These are phyloP conservation scores for Nyctereutes procyonoides DNA, from an alignment of 2,113 vertebrate genomes.

Conservation along the genomic window DNA sequence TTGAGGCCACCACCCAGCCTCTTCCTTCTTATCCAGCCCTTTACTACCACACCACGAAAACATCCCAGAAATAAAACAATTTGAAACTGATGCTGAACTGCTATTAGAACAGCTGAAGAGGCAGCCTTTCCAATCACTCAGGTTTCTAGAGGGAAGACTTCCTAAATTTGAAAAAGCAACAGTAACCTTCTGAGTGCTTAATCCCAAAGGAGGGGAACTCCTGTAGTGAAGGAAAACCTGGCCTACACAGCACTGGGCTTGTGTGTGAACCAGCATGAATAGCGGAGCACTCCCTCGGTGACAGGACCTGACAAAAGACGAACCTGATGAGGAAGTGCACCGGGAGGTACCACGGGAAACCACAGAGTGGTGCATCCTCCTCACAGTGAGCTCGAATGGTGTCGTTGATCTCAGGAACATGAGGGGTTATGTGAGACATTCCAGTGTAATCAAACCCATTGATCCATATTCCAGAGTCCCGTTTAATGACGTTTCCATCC, in stretches of 20 bases:
- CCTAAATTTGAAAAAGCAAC: background rate
- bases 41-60: background rate
- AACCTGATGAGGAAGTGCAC: conserved; percentile 96
- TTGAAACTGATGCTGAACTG: background rate
- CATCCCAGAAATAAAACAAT: conserved; percentile 28
- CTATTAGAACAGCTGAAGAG: background rate
- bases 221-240: background rate
- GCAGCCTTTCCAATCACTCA: background rate
- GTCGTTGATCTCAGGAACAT: conserved; percentile 95
- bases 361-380: conserved; percentile 93
- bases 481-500: conserved; percentile 90
- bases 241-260: background rate
- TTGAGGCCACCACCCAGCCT: background rate
- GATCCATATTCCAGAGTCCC: conserved; percentile 97
- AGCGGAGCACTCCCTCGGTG: background rate
- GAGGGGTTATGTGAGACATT: conserved; percentile 93
- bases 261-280: background rate
- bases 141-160: background rate
- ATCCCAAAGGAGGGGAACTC: background rate
- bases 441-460: conserved; percentile 97
- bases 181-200: background rate
- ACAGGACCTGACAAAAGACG: background rate
- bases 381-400: conserved; percentile 90
- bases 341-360: conserved; percentile 97
- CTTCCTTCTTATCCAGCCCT: background rate